Evolutionary conservation across 2,888 invertebrate genomes (phyloP).

Genomic region (Pyralis farinalis): DNA sequence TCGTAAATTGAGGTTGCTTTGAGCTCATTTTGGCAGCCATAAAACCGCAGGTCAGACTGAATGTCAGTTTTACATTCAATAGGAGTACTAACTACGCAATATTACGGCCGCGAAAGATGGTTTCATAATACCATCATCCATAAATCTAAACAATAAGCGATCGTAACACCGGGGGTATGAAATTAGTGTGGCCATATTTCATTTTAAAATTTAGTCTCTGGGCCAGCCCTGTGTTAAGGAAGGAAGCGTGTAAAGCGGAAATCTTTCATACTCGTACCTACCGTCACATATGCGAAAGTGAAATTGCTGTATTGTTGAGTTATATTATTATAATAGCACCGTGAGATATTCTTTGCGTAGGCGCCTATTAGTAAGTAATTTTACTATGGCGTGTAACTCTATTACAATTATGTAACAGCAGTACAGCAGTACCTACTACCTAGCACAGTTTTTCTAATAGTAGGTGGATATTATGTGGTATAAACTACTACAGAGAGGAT

Average conservation of each 20-base stretch:
- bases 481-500: too few relatives aligned
- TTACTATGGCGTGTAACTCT: too few relatives aligned
- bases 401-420: too few relatives aligned
- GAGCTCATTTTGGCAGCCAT: conserved; percentile 3
- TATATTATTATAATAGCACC: conserved; percentile 32
- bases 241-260: conserved; percentile 29
- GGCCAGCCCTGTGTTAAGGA: conserved; percentile 34
- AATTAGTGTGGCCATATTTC: background rate
- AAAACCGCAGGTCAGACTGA: conserved; percentile 17
- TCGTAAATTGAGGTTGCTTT: background rate
- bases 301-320: conserved; percentile 37
- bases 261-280: background rate
- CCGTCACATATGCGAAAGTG: conserved; percentile 53
- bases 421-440: too few relatives aligned
- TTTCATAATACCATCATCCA: conserved; percentile 27
- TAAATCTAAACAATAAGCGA: conserved; percentile 30
- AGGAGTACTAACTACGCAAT: conserved; percentile 26
- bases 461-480: too few relatives aligned
- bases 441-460: too few relatives aligned
- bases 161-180: background rate
- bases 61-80: conserved; percentile 25
- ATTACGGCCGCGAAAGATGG: conserved; percentile 23
- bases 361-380: background rate
- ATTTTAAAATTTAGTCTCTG: conserved; percentile 16
- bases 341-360: conserved; percentile 54